Evolutionary conservation across 2,888 invertebrate genomes (phyloP).

Genomic region (Clivina fossor): DNA sequence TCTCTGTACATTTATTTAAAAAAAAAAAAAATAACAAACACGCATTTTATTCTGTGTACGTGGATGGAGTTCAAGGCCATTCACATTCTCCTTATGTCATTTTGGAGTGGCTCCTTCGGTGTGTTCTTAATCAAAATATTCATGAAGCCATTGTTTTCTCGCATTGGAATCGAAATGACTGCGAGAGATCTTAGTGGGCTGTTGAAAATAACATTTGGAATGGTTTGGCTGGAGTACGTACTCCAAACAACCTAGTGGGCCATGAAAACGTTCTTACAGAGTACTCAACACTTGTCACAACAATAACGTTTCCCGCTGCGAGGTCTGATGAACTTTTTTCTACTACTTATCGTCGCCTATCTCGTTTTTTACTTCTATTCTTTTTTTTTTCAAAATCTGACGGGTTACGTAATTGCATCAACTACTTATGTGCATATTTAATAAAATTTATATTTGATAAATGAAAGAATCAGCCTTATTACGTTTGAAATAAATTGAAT

Average conservation of each 20-base stretch:
- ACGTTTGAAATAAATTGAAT: too few relatives aligned
- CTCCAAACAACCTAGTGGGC: too few relatives aligned
- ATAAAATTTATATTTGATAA: too few relatives aligned
- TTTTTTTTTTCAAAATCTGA: too few relatives aligned
- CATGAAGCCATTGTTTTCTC: slow-evolving; percentile 13
- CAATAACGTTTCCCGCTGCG: slow-evolving; percentile 12
- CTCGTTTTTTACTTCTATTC: neutral
- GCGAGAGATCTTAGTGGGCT: neutral
- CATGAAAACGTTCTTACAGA: too few relatives aligned
- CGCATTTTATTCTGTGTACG: neutral
- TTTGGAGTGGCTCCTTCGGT: neutral
- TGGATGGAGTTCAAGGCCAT: neutral
- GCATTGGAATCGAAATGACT: neutral
- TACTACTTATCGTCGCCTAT: neutral
- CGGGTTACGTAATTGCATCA: too few relatives aligned
- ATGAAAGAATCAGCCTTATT: too few relatives aligned
- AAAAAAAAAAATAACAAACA: neutral
- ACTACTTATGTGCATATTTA: too few relatives aligned
- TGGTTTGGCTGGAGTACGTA: neutral
- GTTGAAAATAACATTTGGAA: neutral
- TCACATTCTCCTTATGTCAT: neutral
- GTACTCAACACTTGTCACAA: slow-evolving; percentile 15
- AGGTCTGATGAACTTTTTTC: slow-evolving; percentile 7
- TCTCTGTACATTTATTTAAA: neutral
- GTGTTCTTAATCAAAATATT: slow-evolving; percentile 13